Percentiles rank a stretch among this genome's conserved stretches.
Evolutionary conservation across 2,797 vertebrate species (phyloP).

Genomic region (Rhinichthys osculus): DNA sequence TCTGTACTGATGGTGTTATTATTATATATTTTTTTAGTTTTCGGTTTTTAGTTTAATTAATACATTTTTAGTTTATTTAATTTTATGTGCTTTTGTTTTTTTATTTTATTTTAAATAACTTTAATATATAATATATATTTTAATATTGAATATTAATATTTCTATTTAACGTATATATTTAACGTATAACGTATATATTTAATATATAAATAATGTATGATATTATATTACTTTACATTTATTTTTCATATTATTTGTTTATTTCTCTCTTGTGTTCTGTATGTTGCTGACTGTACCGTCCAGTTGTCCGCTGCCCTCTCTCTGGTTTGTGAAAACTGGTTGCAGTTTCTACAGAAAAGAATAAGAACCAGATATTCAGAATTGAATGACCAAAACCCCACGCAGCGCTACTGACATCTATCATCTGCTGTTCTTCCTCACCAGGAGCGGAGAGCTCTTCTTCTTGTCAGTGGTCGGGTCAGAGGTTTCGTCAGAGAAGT

Average conservation of each 20-base stretch:
- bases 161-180: not conserved
- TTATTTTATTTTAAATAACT: not conserved
- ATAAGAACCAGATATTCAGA: not conserved
- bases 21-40: not conserved
- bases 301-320: constrained; percentile 57
- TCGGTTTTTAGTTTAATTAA: not conserved
- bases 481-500: constrained; percentile 38
- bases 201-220: not conserved
- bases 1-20: not conserved
- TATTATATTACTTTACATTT: not conserved
- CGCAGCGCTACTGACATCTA: not conserved
- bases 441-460: constrained; percentile 60
- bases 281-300: constrained; percentile 42
- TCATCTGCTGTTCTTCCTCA: constrained; percentile 51
- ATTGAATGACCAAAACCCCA: not conserved
- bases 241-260: not conserved
- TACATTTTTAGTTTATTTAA: not conserved
- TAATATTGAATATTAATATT: not conserved
- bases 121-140: not conserved
- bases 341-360: constrained; percentile 40
- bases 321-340: constrained; percentile 4
- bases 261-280: not conserved
- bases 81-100: not conserved
- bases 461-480: constrained; percentile 16
- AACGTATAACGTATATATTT: not conserved